Base-by-base conservation (phyloP, 2,113 vertebrate species). In the Lophochroa leadbeateri region DNA sequence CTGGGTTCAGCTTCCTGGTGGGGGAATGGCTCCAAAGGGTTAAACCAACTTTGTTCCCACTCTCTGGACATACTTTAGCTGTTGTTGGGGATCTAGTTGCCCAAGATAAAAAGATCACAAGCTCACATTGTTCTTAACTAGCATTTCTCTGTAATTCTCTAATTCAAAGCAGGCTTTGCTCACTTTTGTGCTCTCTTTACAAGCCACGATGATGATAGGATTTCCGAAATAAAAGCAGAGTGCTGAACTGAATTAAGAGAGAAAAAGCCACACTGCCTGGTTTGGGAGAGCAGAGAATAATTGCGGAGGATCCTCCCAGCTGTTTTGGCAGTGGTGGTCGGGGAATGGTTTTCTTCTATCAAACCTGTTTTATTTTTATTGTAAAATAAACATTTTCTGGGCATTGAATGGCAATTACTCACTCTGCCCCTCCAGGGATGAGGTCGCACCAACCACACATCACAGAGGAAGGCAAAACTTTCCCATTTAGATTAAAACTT, bases 91-190 rank as follows among this genome's bases (percentile, higher is more conserved):
- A 50, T 94, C 67, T 84, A 72, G 67, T 63, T 89, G 63, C 55
- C 65, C 44, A 67, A 95, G 93, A 93, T 95, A 96, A 89, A 96
- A 97, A 87, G 94, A 96, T 92, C 90, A 94, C 88, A 92, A n/a
- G 72, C 90, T 95, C 8, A 19, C 57, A 96, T 95, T 97, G 92
- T 97, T 95, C 92, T 94, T 90, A 87, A 94, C 69, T 74, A 92
- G 64, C 10, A 8, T 91, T 96, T 94, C 96, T 95, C 94, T 89
- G 65, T 95, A 96, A 94, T 94, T 96, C 85, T 70, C 69, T 96
- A 97, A 97, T 94, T 95, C 95, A 96, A 97, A 97, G 89, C 96
- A 97, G 97, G 63, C 94, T 96, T 93, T 90, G 39, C 96, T 96
- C 96, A 97, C 95, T 97, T 96, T 90, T 92, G 50, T 96, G 76